Evolutionary conservation across 2,888 invertebrate species (phyloP), one percentile per base, ranked within the genome.

Genomic region (Nomada ruficornis): DNA sequence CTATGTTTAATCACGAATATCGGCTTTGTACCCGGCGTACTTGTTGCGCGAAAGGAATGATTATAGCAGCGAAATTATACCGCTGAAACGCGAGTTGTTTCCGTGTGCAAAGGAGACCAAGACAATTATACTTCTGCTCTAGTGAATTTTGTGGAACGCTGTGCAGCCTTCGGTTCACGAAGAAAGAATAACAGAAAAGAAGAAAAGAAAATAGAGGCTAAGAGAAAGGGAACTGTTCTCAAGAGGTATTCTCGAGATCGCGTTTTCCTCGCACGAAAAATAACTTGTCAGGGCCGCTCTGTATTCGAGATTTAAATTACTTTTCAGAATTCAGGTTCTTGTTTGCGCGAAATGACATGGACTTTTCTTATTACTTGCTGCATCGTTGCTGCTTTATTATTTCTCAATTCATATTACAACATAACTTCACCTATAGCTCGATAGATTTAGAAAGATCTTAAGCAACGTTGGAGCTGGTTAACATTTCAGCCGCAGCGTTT

Each of bases 111-210:
- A 59, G 57, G 82, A 67, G 71, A 80, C 83, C 82, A 44, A 67
- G 29, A 71, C 85, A 80, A 85, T 86, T 85, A 83, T 67, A 59
- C 77, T 85, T 77, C 80, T 64, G 78, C 83, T 85, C 72, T 82
- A 74, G 69, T 70, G 36, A 54, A 67, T 80, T 85, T 74, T 78
- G 76, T 79, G 76, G 54, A 79, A 55, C 74, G 20, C 50, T 36
- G 74, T 44, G n/a, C 57, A 69, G 29, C 69, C 76, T 79, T 69
- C 72, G 52, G 5, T 72, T 9, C 42, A 3, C 26, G 29, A 47
- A 5, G 23, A 18, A 54, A 20, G 42, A 54, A 57, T 36, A 52
- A 50, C 7, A 29, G n/a, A 36, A 64, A 42, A 29, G n/a, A 69
- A 64, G n/a, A 36, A 64, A 42, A 29, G n/a, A 69, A 64, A 60